Conservation (phyloP, 2,888 invertebrate species). For the Volucella zonaria region DNA sequence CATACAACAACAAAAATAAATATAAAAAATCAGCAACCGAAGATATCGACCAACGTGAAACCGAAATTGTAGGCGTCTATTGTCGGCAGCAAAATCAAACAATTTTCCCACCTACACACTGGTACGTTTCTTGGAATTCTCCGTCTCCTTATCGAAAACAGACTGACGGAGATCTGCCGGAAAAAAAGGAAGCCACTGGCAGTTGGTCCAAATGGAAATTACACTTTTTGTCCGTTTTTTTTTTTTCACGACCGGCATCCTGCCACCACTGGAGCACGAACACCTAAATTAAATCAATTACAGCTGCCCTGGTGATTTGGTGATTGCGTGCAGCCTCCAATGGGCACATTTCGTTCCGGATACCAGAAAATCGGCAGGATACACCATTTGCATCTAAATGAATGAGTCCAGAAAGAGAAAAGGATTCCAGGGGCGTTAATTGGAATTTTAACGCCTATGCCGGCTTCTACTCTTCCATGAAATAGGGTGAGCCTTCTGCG, state of each 20-base stretch:
- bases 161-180: neutral
- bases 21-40: constrained; percentile 3
- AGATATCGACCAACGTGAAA: constrained; percentile 12
- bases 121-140: constrained; percentile 39
- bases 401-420: constrained; percentile 25
- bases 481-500: constrained; percentile 29
- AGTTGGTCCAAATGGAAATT: constrained; percentile 68
- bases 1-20: constrained; percentile 31
- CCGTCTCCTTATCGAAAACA: constrained; percentile 1
- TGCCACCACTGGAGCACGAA: constrained; percentile 1
- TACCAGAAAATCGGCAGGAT: constrained; percentile 37
- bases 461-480: constrained; percentile 32
- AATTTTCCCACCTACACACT: constrained; percentile 57
- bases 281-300: constrained; percentile 66
- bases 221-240: constrained; percentile 55
- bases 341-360: constrained; percentile 60
- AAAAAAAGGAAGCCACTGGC: constrained; percentile 49
- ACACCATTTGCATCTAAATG: constrained; percentile 54
- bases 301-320: constrained; percentile 42
- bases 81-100: constrained; percentile 48
- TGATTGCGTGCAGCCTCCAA: constrained; percentile 56
- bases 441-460: constrained; percentile 68
- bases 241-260: constrained; percentile 56
- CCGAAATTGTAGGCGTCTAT: constrained; percentile 60
- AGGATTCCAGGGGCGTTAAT: constrained; percentile 63